Base-by-base conservation (phyloP, 1,140 invertebrate genomes). In the Drosophila bocqueti region DNA sequence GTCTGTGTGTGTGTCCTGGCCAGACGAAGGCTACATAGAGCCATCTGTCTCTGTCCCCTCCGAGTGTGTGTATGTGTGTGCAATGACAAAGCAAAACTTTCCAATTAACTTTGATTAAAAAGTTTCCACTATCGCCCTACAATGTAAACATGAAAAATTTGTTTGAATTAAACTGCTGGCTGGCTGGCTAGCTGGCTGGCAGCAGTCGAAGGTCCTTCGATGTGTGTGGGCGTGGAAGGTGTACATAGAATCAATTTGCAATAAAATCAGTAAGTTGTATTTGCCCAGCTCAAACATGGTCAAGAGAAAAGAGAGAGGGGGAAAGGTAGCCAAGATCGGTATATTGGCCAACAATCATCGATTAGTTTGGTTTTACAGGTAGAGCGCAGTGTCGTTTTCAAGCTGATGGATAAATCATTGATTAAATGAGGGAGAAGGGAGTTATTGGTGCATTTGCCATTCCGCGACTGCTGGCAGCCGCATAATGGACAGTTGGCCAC, bases 111-210 rank as follows among this genome's bases (percentile, higher is more conserved):
- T 89, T 89, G 84, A 89, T 89, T 89, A 89, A 89, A 89, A 89
- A 89, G 84, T 89, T 89, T 90, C 85, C 81, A 89, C 84, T 89
- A 89, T 89, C 84, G 81, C 78, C 83, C 79, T 79, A 90, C 84
- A 89, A 89, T 90, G 84, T 89, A 89, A 89, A 89, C 84, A 89
- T 89, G 85, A 89, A 89, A 89, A 89, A 89, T 89, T 89, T 89
- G 84, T 89, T 89, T 89, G 84, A 89, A 89, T 89, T 89, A 76
- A 80, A 83, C 71, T 74, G 67, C 76, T 31, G 59, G 62, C 57
- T 57, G 66, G 49, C 74, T 63, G 34, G 34, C 46, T 36, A 31
- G 26, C 13, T 36, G 38, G 26, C 13, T 31, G 10, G 21, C 43
- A 13, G 29, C 52, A 21, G 52, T 55, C 52, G 52, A 55, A 38